Base-by-base conservation (phyloP, 2,888 invertebrate species). In the Sialis fuliginosa region DNA sequence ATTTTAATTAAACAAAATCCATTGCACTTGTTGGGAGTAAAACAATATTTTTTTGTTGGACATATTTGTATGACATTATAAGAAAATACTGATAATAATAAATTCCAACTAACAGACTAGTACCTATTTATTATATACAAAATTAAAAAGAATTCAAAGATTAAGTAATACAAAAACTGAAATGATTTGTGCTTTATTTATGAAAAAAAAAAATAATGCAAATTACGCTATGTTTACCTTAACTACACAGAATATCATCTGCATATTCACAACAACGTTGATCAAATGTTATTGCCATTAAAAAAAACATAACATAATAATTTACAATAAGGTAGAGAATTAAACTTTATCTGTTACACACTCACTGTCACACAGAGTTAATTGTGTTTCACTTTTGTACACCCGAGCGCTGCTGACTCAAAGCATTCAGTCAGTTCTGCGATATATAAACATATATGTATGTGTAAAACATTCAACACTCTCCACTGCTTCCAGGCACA, bases 131-230 rank as follows among this genome's bases (percentile, higher is more conserved):
- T 22, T 22, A 22, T 22, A 22, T 22, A 22, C 22, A 22, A 22
- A 22, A 22, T 22, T 22, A 22, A 22, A 22, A 22, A 22, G 37
- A 12, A 37, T 37, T 37, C 6, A 10, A 37, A 22, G 22, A 37
- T 37, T 10, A 37, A 37, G 12, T 10, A n/a, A 37, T 10, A n/a
- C 7, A 10, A 37, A 37, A 37, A 37, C 37, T 41, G 43, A 47
- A 6, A 52, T 32, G 39, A 33, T 72, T 72, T 72, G 72, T 71
- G 71, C 72, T 72, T 73, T 72, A 73, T 73, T 72, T 71, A 74
- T 73, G 73, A 74, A 74, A 22, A 22, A 22, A 74, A 74, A 74
- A 74, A n/a, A n/a, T n/a, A n/a, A 73, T 73, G 73, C 72, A 74
- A 74, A 74, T 73, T 74, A 74, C 70, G 70, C 74, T 74, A 74